These are phyloP conservation scores for Conus canariensis DNA, from an alignment of 2,888 invertebrate species.

Conservation along the genomic window DNA sequence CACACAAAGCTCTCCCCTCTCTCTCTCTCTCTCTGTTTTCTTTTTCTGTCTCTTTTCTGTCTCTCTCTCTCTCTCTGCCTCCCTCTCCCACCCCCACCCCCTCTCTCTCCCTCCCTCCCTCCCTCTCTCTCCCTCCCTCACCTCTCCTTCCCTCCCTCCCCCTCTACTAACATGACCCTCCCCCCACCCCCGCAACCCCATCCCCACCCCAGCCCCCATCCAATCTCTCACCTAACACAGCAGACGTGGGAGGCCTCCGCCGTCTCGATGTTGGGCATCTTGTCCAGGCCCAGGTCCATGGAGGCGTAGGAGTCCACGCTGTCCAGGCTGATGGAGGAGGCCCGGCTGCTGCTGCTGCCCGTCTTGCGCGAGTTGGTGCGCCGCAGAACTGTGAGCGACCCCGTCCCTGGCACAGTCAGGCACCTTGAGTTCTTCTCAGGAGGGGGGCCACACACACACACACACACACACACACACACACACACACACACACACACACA, in stretches of 20 bases:
- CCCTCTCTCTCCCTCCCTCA: no score
- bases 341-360: conserved; percentile 76
- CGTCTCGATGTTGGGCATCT: conserved; percentile 91
- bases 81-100: not conserved
- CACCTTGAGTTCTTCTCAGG: not conserved
- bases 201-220: not conserved
- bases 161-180: not conserved
- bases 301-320: conserved; percentile 73
- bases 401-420: conserved; percentile 81
- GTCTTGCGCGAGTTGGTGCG: conserved; percentile 82
- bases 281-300: conserved; percentile 86
- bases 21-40: not conserved
- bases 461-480: not conserved
- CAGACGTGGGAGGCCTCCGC: conserved; percentile 85
- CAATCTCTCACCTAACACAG: conserved; percentile 83
- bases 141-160: not conserved
- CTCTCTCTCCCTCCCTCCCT: not conserved
- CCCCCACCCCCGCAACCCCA: not conserved
- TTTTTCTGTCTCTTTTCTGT: no score
- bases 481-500: no score
- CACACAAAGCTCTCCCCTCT: not conserved
- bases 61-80: no score
- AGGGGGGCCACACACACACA: not conserved
- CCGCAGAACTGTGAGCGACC: conserved; percentile 90
- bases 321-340: conserved; percentile 67